Conservation (phyloP, 2,113 vertebrate genomes). For the Syngnathoides biaculeatus region DNA sequence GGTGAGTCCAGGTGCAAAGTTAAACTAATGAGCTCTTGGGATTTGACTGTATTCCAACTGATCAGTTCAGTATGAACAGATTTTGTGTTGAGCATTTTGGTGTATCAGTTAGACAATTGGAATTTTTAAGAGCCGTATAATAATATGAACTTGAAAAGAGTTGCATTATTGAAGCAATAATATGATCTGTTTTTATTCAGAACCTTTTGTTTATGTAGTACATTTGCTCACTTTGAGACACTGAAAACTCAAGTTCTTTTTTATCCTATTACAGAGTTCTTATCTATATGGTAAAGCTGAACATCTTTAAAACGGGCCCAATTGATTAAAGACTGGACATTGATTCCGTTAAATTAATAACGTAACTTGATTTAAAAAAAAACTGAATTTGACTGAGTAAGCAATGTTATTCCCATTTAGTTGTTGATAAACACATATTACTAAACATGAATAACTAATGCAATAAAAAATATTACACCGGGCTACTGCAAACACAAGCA, state of each 20-base stretch:
- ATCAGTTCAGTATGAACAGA: constrained; percentile 5
- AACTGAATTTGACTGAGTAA: too few relatives aligned
- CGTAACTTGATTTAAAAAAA: too few relatives aligned
- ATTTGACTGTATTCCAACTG: constrained; percentile 27
- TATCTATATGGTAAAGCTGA: not conserved
- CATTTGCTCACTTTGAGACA: constrained; percentile 1
- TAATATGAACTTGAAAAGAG: constrained; percentile 11
- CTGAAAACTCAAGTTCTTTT: not conserved
- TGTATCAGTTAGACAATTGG: not conserved
- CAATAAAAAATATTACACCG: not conserved
- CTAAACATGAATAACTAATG: too few relatives aligned
- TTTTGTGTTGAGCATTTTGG: constrained; percentile 5
- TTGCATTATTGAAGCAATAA: constrained; percentile 1
- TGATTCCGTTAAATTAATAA: not conserved
- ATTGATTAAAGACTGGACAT: not conserved
- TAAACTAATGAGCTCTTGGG: constrained; percentile 22
- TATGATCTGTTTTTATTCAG: not conserved
- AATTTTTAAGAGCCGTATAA: constrained; percentile 5
- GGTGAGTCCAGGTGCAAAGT: too few relatives aligned
- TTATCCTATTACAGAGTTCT: not conserved
- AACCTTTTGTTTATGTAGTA: not conserved
- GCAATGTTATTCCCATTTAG: not conserved
- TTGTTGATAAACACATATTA: too few relatives aligned
- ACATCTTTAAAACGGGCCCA: not conserved
- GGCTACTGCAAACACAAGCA: not conserved